Evolutionary conservation across 2,113 vertebrate species (phyloP), one percentile per base, ranked within the genome.

Genomic region (Steatornis caripensis): DNA sequence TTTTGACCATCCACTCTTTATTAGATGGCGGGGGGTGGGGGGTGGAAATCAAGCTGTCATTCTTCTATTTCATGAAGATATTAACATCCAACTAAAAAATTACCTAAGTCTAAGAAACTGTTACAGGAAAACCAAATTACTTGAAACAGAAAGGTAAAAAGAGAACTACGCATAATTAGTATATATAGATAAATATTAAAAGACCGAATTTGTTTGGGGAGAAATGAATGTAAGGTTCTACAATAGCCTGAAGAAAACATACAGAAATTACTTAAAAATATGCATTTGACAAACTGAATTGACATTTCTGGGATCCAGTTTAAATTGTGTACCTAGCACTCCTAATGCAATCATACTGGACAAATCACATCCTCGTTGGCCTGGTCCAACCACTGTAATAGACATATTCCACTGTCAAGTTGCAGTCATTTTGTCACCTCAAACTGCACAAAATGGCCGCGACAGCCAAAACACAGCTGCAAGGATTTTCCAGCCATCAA

Each of bases 361-460:
- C 55, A 88, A 74, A 86, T 14, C 37, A 34, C 20, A 23, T 8
- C 55, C 82, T 37, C 0, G 0, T 1, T 6, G 43, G 51, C 23
- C 64, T 22, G 26, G 43, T 45, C 61, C 51, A 71, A 7, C 8
- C 8, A 6, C 37, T 16, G 8, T 4, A 61, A 54, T 9, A 79
- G 61, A 48, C n/a, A 29, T 2, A 21, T 4, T 49, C 55, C 45
- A 4, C 0, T 19, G 12, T 32, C 20, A 37, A 76, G 45, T n/a
- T 43, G 32, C 55, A 41, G 18, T 48, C 2, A 2, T 58, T 60
- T 12, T 26, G 37, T 48, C 12, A 39, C 22, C 30, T 57, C 48
- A 29, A 34, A 34, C 27, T 39, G 43, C 64, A 72, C 15, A 45
- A 64, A 41, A 76, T 0, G 2, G 22, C 48, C 2, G 0, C 9